phyloP scores from a whole-genome alignment of 2,113 vertebrate species.

The Bufo bufo region DNA sequence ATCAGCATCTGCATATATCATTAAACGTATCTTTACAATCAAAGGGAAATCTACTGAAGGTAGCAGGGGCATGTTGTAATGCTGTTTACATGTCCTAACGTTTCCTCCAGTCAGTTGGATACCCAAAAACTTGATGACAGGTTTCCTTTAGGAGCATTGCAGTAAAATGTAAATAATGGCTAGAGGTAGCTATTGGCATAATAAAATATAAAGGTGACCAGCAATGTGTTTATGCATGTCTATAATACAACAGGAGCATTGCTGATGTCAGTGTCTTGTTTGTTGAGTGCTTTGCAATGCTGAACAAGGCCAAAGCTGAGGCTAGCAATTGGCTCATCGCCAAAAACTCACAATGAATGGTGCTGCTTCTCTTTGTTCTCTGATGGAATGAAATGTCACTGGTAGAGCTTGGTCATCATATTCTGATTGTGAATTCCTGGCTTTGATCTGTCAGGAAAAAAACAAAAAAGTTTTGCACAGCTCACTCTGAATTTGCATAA shows the following conservation, averaged over 20 bases:
- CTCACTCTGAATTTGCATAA: too few relatives aligned
- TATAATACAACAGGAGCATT: neutral
- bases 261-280: conserved; percentile 8
- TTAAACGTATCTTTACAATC: too few relatives aligned
- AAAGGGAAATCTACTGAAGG: too few relatives aligned
- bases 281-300: neutral
- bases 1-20: too few relatives aligned
- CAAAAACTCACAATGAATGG: neutral
- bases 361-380: neutral
- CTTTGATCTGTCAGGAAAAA: neutral
- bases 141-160: neutral
- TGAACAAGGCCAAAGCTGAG: conserved; percentile 22
- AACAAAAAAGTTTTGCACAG: too few relatives aligned
- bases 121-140: too few relatives aligned
- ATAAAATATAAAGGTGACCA: neutral
- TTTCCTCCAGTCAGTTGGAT: too few relatives aligned
- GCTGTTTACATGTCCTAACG: too few relatives aligned
- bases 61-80: too few relatives aligned
- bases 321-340: neutral
- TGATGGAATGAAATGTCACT: neutral
- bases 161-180: neutral
- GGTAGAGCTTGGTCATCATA: neutral
- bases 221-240: neutral
- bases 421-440: neutral
- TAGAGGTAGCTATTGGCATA: neutral